These are phyloP conservation scores for Microcebus griseorufus DNA, from an alignment of 2,113 vertebrate genomes.

Conservation along the genomic window DNA sequence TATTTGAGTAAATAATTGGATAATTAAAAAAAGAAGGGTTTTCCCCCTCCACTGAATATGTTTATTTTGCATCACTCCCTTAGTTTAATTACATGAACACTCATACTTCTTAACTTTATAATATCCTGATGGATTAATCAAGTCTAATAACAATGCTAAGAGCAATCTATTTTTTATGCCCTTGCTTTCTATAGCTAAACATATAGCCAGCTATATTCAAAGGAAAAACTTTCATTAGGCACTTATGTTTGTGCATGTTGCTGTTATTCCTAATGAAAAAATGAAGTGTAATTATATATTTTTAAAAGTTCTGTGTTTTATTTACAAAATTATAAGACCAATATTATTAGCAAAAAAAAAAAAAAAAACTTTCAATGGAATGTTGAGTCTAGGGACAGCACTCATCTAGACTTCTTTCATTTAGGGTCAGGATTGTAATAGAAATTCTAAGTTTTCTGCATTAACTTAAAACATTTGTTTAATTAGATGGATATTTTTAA, in stretches of 20 bases:
- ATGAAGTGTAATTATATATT: not conserved
- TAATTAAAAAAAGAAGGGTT: constrained; percentile 1
- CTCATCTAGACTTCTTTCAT: not conserved
- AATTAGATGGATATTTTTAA: not conserved
- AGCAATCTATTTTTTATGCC: not conserved
- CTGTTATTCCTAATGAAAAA: not conserved
- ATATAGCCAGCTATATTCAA: not conserved
- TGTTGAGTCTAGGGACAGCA: not conserved
- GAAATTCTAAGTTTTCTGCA: not conserved
- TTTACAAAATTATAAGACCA: not conserved
- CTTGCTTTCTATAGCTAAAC: not conserved
- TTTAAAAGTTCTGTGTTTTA: not conserved
- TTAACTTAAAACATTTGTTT: constrained; percentile 4
- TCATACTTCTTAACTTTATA: constrained; percentile 11
- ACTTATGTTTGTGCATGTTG: not conserved
- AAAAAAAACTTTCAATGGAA: not conserved
- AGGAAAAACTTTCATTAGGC: not conserved
- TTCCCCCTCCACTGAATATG: constrained; percentile 24
- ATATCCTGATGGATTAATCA: constrained; percentile 19
- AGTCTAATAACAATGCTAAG: constrained; percentile 32
- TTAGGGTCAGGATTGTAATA: not conserved
- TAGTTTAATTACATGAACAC: constrained; percentile 68
- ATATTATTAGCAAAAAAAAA: not conserved
- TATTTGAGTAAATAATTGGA: constrained; percentile 57
- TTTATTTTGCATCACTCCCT: constrained; percentile 71